These are phyloP conservation scores for Lycodopsis pacificus DNA, from an alignment of 2,797 vertebrate species.

Conservation along the genomic window DNA sequence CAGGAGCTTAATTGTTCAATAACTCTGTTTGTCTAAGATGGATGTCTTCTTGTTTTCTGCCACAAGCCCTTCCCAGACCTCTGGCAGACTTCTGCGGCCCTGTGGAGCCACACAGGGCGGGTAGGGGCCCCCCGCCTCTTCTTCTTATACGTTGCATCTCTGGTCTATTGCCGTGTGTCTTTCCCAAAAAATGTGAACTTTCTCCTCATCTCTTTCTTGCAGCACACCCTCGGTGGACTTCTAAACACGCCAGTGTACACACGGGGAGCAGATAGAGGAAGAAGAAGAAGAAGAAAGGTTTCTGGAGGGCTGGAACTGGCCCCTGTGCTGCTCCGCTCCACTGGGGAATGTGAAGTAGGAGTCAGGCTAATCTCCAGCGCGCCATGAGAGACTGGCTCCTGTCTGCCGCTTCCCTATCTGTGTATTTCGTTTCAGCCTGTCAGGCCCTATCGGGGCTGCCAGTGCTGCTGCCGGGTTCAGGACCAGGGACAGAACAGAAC, in stretches of 20 bases:
- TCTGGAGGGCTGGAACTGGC: constrained; percentile 6
- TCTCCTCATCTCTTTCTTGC: constrained; percentile 9
- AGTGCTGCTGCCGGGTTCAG: constrained; percentile 54
- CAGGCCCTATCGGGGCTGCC: constrained; percentile 86
- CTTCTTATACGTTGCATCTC: neutral
- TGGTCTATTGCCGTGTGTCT: constrained; percentile 3
- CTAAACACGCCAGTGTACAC: constrained; percentile 17
- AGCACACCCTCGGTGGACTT: constrained; percentile 1
- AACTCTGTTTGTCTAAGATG: neutral
- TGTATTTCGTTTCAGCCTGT: constrained; percentile 92
- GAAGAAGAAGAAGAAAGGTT: constrained; percentile 32
- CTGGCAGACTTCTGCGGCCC: neutral
- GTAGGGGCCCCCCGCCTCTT: neutral
- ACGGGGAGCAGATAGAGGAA: constrained; percentile 30
- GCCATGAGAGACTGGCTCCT: constrained; percentile 89
- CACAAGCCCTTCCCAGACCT: constrained; percentile 12
- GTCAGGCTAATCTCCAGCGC: constrained; percentile 89
- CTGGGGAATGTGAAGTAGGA: constrained; percentile 89
- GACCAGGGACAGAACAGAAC: constrained; percentile 60
- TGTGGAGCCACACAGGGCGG: constrained; percentile 2
- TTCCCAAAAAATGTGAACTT: constrained; percentile 34
- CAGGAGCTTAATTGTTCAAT: neutral
- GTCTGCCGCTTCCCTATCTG: constrained; percentile 91
- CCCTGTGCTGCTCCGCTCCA: constrained; percentile 45
- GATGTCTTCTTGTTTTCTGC: constrained; percentile 6